A percentile compares a stretch with the other conserved stretches of the same genome.
phyloP scores from a whole-genome alignment of 2,113 vertebrate genomes.

The Stigmatopora argus region DNA sequence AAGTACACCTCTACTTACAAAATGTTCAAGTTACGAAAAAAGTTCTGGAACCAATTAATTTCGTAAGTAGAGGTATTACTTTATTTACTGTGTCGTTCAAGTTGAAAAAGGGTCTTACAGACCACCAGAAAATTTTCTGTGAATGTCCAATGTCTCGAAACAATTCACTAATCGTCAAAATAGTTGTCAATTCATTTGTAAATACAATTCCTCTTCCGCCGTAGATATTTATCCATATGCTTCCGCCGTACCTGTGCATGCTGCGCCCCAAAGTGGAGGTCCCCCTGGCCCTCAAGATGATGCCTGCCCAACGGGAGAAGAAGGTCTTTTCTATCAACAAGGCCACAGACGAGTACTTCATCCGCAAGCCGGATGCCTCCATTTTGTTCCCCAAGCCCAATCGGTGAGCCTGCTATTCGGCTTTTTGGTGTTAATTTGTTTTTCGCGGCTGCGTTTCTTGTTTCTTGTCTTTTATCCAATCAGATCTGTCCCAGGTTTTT shows the following conservation, averaged over 20 bases:
- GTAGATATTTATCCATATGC: constrained; percentile 83
- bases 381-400: constrained; percentile 78
- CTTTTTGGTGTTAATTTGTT: neutral
- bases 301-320: constrained; percentile 54
- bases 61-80: too few relatives aligned
- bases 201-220: neutral
- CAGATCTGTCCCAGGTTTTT: too few relatives aligned
- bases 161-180: too few relatives aligned
- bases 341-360: constrained; percentile 83
- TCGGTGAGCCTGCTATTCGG: constrained; percentile 56
- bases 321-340: constrained; percentile 54
- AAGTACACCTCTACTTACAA: too few relatives aligned
- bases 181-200: constrained; percentile 23
- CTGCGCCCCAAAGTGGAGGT: constrained; percentile 78
- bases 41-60: too few relatives aligned
- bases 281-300: constrained; percentile 54
- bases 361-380: constrained; percentile 77
- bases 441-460: too few relatives aligned
- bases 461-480: too few relatives aligned
- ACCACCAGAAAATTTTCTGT: too few relatives aligned
- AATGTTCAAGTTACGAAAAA: too few relatives aligned
- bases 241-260: constrained; percentile 78
- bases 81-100: too few relatives aligned
- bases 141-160: constrained; percentile 25
- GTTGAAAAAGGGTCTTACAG: too few relatives aligned